Evolutionary conservation across 2,113 vertebrate species (phyloP).

Genomic region (Suncus etruscus): DNA sequence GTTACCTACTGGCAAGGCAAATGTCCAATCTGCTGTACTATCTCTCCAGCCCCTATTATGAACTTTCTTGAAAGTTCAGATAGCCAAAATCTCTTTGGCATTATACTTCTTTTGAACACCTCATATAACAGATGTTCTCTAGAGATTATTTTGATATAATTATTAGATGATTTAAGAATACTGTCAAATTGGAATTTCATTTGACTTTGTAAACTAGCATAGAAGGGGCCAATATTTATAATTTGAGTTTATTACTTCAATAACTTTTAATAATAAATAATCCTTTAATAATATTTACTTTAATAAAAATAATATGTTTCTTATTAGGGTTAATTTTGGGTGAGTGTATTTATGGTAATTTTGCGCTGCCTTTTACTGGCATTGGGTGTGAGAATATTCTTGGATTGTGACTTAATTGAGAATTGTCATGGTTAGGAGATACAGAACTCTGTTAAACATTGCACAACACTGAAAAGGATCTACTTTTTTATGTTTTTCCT

Average conservation of each 20-base stretch:
- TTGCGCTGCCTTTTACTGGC: not conserved
- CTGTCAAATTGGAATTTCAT: conserved; percentile 23
- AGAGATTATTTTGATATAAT: not conserved
- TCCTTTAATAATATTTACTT: not conserved
- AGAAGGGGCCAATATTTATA: not conserved
- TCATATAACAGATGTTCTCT: not conserved
- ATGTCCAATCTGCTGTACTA: too few species aligned
- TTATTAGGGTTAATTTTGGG: conserved; percentile 18
- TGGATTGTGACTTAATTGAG: conserved; percentile 18
- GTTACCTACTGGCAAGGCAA: too few species aligned
- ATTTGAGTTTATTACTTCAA: conserved; percentile 21
- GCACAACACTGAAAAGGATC: not conserved
- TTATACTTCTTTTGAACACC: not conserved
- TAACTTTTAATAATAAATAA: too few species aligned
- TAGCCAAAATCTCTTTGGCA: not conserved
- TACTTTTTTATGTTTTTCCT: not conserved
- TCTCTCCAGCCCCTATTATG: too few species aligned
- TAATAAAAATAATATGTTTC: not conserved
- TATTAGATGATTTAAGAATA: conserved; percentile 41
- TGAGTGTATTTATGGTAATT: not conserved
- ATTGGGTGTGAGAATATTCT: conserved; percentile 33
- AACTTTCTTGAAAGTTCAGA: not conserved
- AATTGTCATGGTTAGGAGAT: conserved; percentile 31
- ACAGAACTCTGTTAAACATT: conserved; percentile 15
- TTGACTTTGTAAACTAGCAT: not conserved